Evolutionary conservation across 2,888 invertebrate genomes (phyloP), one percentile per base, ranked within the genome.

Genomic region (Meghimatium bilineatum): DNA sequence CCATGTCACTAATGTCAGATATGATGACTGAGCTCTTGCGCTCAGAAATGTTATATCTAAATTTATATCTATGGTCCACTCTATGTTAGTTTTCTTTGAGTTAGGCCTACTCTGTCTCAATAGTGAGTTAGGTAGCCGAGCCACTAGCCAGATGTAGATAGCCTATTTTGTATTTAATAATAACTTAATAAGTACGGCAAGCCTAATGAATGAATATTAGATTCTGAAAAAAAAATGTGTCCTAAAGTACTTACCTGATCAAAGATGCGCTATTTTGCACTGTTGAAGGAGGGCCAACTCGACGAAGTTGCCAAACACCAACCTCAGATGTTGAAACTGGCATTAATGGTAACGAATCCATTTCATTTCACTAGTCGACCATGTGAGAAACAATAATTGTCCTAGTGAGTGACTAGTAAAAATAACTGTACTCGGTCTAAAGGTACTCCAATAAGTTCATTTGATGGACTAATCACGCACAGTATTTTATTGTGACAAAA

Each of bases 201-300:
- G n/a, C n/a, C n/a, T n/a, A n/a, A n/a, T n/a, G n/a, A n/a, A n/a
- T n/a, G n/a, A n/a, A n/a, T n/a, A n/a, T n/a, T n/a, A n/a, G n/a
- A n/a, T n/a, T n/a, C n/a, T n/a, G n/a, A n/a, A n/a, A n/a, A n/a
- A n/a, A n/a, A n/a, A n/a, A n/a, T n/a, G n/a, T 63, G 60, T n/a
- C 60, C 32, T 23, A n/a, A 56, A 56, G 56, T 23, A 67, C 75
- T 67, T 60, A 84, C 84, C 74, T 79, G n/a, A 84, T 84, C 66
- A 84, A 72, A 44, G 84, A 84, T 32, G 84, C 74, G 69, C 84
- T 84, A 29, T 84, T 80, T n/a, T 71, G 63, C 29, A 80, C 75
- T 3, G 84, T 74, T 8, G 84, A 67, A 17, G 80, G 84, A 23
- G 79, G 74, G 6, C 84, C 84, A 0, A 80, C 36, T 5, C 80